Base-by-base conservation (phyloP, 1,140 invertebrate genomes). In the Sogatella furcifera region DNA sequence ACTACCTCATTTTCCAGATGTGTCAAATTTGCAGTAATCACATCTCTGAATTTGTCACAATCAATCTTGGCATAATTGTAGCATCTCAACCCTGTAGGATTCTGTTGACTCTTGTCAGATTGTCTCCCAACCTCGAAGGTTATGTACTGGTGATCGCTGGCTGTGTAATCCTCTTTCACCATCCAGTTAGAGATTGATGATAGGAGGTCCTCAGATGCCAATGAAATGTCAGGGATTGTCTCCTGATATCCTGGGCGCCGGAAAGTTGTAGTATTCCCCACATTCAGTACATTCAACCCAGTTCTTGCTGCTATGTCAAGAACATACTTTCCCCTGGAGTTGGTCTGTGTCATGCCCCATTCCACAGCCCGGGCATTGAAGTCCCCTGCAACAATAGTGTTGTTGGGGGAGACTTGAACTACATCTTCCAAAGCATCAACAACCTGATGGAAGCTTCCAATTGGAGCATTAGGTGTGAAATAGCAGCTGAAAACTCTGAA, bases 301-400 rank as follows among this genome's bases (percentile, higher is more conserved):
- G 14, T 5, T 34, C 54, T 56, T 2, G 54, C 19, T 24, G 21
- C 54, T 24, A 56, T 56, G 2, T 56, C 54, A 2, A 56, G 19
- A 0, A 72, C 62, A 0, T 24, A n/a, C 49, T n/a, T 55, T 15
- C 66, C 68, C 57, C 62, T 65, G 17, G 28, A 58, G 61, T 67
- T 54, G 4, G 44, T 31, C 14, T n/a, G 19, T 34, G 62, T 31
- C 43, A 62, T 62, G 2, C 65, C 66, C 67, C 66, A 69, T 22
- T 65, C 57, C 4, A 56, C 38, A 2, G 63, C 60, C 60, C 65
- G 68, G 13, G 60, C 53, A 43, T 70, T 69, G 11, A 68, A 63
- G 19, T 69, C 64, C 1, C 67, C 66, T 34, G 62, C 60, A 11
- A 70, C 62, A 4, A 66, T 31, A 3, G 56, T 31, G 4, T 57